Evolutionary conservation across 2,113 vertebrate genomes (phyloP).

Genomic region (Dermatemys mawii): DNA sequence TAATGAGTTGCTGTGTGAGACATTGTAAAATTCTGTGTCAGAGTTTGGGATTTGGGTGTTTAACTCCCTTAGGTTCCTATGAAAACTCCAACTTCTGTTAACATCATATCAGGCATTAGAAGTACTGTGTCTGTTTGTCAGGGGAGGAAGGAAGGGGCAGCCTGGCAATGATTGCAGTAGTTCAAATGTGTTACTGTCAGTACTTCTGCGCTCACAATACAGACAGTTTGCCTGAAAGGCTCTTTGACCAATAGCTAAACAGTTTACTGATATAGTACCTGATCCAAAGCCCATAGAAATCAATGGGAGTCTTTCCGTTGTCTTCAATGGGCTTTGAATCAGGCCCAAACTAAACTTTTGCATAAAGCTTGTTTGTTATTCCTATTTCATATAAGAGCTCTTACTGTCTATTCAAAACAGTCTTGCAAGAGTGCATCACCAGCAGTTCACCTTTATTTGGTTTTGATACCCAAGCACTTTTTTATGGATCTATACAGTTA

Average conservation of each 20-base stretch:
- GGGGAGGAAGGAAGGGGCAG: background rate
- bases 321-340: background rate
- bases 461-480: background rate
- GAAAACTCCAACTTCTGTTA: background rate
- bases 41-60: background rate
- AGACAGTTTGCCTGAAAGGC: background rate
- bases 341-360: background rate
- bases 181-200: constrained; percentile 9
- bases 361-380: background rate
- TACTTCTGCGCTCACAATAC: constrained; percentile 27
- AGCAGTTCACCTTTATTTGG: background rate
- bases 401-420: background rate
- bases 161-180: background rate
- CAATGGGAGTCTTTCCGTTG: background rate
- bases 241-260: background rate
- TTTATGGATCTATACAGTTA: background rate
- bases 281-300: background rate
- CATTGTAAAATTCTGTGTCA: background rate
- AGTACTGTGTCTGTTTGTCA: background rate
- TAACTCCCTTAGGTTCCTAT: background rate
- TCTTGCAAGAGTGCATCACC: background rate
- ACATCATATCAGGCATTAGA: background rate
- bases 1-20: background rate
- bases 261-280: background rate
- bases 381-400: background rate